Base-by-base conservation (phyloP, 1,140 invertebrate genomes). In the Pygmarrhopalites habei region DNA sequence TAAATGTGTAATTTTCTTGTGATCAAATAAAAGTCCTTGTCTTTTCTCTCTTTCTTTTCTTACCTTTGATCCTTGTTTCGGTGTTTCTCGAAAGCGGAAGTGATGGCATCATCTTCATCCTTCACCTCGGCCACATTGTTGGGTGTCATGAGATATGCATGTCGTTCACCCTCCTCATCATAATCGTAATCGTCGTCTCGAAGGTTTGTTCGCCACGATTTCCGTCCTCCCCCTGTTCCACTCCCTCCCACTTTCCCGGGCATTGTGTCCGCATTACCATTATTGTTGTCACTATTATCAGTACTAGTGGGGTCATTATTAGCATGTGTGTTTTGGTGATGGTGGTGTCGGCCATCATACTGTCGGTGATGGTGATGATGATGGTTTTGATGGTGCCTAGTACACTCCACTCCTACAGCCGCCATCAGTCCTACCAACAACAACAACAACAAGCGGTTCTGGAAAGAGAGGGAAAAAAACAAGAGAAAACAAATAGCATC, bases 131-230 rank as follows among this genome's bases (percentile, higher is more conserved):
- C 32, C 15, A 56, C 39, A 29, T 63, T 62, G 28, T 62, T 57
- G 25, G 60, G 28, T 25, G 58, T 61, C 69, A 71, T 71, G 4
- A 71, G 35, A 58, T 71, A 71, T 32, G 69, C 66, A 66, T 71
- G 69, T 41, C 69, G 57, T 15, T 63, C 69, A 29, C 46, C 56
- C 10, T 49, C 65, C 2, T 49, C 32, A 29, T 66, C 65, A 19
- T 60, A 59, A 19, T 65, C 64, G 23, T 66, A 61, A 32, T 66
- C 58, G 28, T 70, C 58, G 44, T 67, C 64, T 44, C 32, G 47
- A 19, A 28, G 47, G 25, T 26, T 29, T 47, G 59, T 49, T 30
- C 60, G 23, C 30, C 30, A 56, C 26, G 60, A 62, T n/a, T 55
- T 12, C 10, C 25, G 4, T 23, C 49, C 49, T 14, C 25, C 19